Base-by-base conservation (phyloP, 2,113 vertebrate genomes). In the Aphelocoma coerulescens region DNA sequence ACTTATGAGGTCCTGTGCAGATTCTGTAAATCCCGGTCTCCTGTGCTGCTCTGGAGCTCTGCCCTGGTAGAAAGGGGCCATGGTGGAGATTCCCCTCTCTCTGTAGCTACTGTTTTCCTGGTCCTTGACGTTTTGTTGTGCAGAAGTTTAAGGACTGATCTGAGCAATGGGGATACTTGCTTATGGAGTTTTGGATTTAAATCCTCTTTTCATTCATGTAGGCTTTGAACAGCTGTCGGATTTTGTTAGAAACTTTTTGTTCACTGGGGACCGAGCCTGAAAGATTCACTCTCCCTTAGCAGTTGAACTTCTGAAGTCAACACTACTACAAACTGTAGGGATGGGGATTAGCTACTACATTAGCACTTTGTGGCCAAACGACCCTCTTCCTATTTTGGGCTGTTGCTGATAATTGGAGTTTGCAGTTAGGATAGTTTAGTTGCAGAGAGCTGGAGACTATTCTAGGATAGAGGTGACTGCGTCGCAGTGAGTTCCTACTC, bases 61-160 rank as follows among this genome's bases (percentile, higher is more conserved):
- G 33, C 8, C 27, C 24, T 73, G 24, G 9, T 37, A 43, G 67
- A 62, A 24, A 16, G 33, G 10, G 26, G 7, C 48, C 1, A 1
- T 3, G 22, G 24, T 80, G 48, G 77, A 66, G 35, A 39, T 51
- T 48, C 10, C 44, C 4, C 19, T 77, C 39, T 33, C 32, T 88
- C n/a, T 0, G 0, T n/a, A 51, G 58, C 39, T 90, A 13, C 33
- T 0, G 0, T 80, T 91, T 79, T 57, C 35, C 39, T 6, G 7
- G 14, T 72, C 32, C 71, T 80, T 88, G 55, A 28, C 16, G 3
- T n/a, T 88, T 43, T 0, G 0, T 16, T 37, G 32, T 80, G 57
- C 57, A 75, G 57, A 87, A 59, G 37, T 91, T 68, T 18, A 23
- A 74, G 35, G 59, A 55, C 30, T 55, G 21, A 63, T 91, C 65